Conservation (phyloP, 2,888 invertebrate genomes). For the Patella depressa region DNA sequence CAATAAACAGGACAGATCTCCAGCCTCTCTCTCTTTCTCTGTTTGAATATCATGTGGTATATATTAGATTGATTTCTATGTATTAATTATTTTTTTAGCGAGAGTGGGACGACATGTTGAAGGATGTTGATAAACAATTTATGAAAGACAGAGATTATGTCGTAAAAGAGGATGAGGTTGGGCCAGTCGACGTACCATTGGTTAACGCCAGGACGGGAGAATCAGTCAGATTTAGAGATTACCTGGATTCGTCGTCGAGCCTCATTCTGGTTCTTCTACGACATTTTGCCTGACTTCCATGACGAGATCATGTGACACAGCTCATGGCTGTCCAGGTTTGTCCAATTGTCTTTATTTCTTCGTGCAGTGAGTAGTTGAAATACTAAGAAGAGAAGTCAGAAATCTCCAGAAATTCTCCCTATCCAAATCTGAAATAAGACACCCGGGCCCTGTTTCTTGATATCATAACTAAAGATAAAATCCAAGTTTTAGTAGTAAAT, state of each 20-base stretch:
- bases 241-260: constrained; percentile 32
- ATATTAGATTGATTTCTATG: neutral
- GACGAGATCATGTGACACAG: constrained; percentile 62
- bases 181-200: constrained; percentile 44
- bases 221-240: constrained; percentile 40
- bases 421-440: no score
- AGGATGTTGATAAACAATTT: constrained; percentile 47
- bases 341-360: neutral
- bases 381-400: no score
- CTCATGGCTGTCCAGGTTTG: constrained; percentile 44
- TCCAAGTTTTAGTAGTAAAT: no score
- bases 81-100: constrained; percentile 34
- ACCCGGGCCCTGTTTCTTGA: no score
- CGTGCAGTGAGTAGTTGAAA: no score
- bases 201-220: constrained; percentile 50
- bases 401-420: no score
- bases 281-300: constrained; percentile 69
- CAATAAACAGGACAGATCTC: no score
- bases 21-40: no score
- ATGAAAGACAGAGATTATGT: constrained; percentile 26
- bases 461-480: no score
- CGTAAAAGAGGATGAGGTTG: constrained; percentile 43
- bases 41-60: neutral
- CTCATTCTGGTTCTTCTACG: constrained; percentile 58
- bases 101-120: constrained; percentile 57